Evolutionary conservation across 2,888 invertebrate species (phyloP).

Genomic region (Rhynchonema sp.): DNA sequence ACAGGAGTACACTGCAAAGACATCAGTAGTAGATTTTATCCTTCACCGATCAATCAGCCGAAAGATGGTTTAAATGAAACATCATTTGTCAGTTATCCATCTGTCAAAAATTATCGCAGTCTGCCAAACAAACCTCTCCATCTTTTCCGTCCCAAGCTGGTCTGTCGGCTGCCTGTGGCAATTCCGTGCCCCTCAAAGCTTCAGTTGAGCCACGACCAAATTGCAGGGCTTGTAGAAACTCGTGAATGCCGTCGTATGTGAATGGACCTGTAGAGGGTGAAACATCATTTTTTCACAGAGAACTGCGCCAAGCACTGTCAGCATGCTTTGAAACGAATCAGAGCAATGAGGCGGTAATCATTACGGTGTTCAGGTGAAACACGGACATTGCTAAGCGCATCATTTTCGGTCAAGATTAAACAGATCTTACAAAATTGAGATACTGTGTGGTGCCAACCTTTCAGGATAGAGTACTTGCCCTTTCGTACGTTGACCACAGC

Average conservation of each 20-base stretch:
- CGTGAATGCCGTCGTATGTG: constrained; percentile 75
- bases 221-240: constrained; percentile 77
- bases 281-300: no score
- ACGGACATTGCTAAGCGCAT: background rate
- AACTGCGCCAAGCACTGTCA: no score
- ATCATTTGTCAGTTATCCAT: no score
- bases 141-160: constrained; percentile 38
- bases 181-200: constrained; percentile 53
- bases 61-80: no score
- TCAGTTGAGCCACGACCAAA: constrained; percentile 79
- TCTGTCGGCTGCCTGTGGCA: constrained; percentile 28
- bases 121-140: constrained; percentile 28
- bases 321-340: background rate
- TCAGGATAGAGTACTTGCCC: constrained; percentile 76
- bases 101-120: no score
- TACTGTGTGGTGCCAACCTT: no score
- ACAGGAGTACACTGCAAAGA: no score
- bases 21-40: constrained; percentile 2
- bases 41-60: background rate
- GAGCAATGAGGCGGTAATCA: background rate
- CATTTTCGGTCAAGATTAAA: no score
- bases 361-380: background rate
- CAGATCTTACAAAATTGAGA: no score
- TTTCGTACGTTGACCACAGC: constrained; percentile 88
- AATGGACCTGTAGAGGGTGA: background rate